phyloP scores from a whole-genome alignment of 2,113 vertebrate genomes.

The Condylura cristata region DNA sequence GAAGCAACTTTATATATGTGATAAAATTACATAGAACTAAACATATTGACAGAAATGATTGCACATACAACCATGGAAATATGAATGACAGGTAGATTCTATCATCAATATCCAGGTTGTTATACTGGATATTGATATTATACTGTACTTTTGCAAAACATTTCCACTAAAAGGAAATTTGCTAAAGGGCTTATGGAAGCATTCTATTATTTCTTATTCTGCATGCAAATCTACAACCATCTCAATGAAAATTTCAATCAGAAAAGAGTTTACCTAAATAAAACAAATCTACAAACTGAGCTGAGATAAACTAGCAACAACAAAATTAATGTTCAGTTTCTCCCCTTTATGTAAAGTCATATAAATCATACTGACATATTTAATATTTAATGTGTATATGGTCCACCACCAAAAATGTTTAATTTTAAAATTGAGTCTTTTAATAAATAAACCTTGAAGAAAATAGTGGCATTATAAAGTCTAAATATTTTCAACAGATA shows the following conservation, averaged over 20 bases:
- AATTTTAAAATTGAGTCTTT: not conserved
- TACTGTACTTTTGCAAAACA: not conserved
- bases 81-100: not conserved
- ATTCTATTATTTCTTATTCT: not conserved
- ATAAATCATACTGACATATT: not conserved
- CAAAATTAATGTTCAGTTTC: not conserved
- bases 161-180: not conserved
- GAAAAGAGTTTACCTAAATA: not conserved
- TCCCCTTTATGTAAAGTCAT: not conserved
- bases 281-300: not conserved
- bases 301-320: not conserved
- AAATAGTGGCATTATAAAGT: constrained; percentile 21
- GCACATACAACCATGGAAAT: not conserved
- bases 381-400: not conserved
- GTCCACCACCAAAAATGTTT: not conserved
- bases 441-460: not conserved
- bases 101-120: not conserved
- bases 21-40: constrained; percentile 1
- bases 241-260: not conserved
- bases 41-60: not conserved
- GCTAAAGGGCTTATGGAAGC: not conserved
- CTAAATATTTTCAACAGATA: not conserved
- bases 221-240: not conserved
- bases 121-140: too few relatives aligned
- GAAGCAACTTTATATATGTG: not conserved